Conservation (phyloP, 2,888 invertebrate genomes). For the Keiferia lycopersicella region DNA sequence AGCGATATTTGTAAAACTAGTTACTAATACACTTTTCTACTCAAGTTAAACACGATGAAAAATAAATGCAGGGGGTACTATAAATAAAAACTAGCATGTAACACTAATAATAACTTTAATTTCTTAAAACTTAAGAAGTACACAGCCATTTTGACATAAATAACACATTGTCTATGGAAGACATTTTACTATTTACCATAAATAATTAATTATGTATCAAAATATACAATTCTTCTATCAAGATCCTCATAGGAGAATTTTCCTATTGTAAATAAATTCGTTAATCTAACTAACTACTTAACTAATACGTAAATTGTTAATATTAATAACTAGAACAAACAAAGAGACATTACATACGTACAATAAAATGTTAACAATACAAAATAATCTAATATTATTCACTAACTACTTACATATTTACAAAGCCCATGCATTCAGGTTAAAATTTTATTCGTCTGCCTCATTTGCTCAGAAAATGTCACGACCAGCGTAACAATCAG, state of each 20-base stretch:
- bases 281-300: slow-evolving; percentile 23
- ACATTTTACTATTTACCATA: slow-evolving; percentile 2
- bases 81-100: neutral
- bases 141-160: slow-evolving; percentile 71
- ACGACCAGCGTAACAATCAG: too few relatives aligned
- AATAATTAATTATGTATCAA: neutral
- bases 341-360: neutral
- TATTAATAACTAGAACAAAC: slow-evolving; percentile 5
- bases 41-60: neutral
- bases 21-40: neutral
- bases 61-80: neutral
- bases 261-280: slow-evolving; percentile 13
- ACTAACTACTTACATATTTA: slow-evolving; percentile 5
- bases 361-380: neutral
- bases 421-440: neutral
- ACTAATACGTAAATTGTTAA: slow-evolving; percentile 16
- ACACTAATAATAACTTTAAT: slow-evolving; percentile 39
- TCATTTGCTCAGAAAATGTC: too few relatives aligned
- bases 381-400: neutral
- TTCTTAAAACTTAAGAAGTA: slow-evolving; percentile 68
- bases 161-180: slow-evolving; percentile 16
- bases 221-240: neutral
- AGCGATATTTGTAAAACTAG: neutral
- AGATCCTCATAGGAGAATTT: neutral
- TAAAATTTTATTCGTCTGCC: too few relatives aligned